These are phyloP conservation scores for Emmelina monodactyla DNA, from an alignment of 2,888 invertebrate species.

Conservation along the genomic window DNA sequence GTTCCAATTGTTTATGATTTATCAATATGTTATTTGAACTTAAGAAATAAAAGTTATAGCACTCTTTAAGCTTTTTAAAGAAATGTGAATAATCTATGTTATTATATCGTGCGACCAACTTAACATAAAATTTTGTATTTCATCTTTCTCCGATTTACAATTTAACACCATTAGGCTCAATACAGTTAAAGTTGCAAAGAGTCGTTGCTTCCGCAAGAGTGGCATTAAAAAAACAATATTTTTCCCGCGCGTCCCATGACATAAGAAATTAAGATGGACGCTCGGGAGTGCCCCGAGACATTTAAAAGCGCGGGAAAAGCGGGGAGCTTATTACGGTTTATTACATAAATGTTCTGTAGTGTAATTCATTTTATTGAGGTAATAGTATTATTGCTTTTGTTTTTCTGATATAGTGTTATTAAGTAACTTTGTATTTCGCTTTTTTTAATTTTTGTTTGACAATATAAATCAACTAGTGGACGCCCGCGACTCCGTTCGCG, in stretches of 20 bases:
- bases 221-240: neutral
- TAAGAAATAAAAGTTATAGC: too few relatives aligned
- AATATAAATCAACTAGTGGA: too few relatives aligned
- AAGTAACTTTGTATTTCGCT: too few relatives aligned
- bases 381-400: neutral
- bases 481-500: too few relatives aligned
- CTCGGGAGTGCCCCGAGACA: neutral
- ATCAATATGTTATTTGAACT: too few relatives aligned
- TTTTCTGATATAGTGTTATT: too few relatives aligned
- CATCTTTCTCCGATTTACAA: neutral
- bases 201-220: neutral
- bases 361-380: neutral
- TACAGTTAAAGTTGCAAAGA: too few relatives aligned
- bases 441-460: too few relatives aligned
- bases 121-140: too few relatives aligned
- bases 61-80: too few relatives aligned
- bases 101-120: too few relatives aligned
- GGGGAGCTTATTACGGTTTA: neutral
- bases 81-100: too few relatives aligned
- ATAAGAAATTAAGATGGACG: conserved; percentile 1
- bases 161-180: neutral
- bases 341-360: neutral
- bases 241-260: neutral
- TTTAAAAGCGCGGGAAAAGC: neutral
- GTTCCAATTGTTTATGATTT: neutral